A percentile compares a stretch with the other conserved stretches of the same genome.
Conservation (phyloP, 92 coral and sea anemone species). For the Virgularia gustaviana region DNA sequence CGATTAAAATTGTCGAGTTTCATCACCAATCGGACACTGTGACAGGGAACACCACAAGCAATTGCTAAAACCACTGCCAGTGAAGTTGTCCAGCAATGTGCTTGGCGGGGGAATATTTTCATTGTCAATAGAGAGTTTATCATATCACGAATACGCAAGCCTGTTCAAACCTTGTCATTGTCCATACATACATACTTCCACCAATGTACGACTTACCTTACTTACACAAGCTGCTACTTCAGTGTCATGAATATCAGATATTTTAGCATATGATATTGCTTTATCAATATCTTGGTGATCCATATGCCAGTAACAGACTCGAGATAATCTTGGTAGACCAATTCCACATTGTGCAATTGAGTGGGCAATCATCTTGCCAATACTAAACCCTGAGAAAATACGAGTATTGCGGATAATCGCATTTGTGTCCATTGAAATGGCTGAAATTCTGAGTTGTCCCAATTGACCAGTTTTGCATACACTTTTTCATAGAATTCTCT, state of each 20-base stretch:
- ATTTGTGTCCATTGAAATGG: slow-evolving; percentile 3
- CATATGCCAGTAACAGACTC: slow-evolving; percentile 41
- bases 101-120: too few species aligned
- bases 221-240: slow-evolving; percentile 13
- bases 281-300: not conserved
- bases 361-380: slow-evolving; percentile 44
- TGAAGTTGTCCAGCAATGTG: too few species aligned
- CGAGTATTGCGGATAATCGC: slow-evolving; percentile 29
- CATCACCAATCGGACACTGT: too few species aligned
- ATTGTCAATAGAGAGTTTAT: too few species aligned
- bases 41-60: too few species aligned
- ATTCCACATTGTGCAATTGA: slow-evolving; percentile 36
- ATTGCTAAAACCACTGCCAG: too few species aligned
- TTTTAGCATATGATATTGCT: slow-evolving; percentile 24
- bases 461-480: not conserved
- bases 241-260: not conserved
- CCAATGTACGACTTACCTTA: not conserved
- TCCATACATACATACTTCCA: slow-evolving; percentile 9
- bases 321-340: slow-evolving; percentile 19
- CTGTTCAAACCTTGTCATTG: too few species aligned
- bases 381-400: slow-evolving; percentile 12
- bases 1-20: too few species aligned
- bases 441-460: not conserved
- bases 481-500: not conserved
- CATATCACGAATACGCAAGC: too few species aligned